A percentile compares a stretch with the other conserved stretches of the same genome.
These are phyloP conservation scores for Agriopis marginaria DNA, from an alignment of 2,888 invertebrate species.

Conservation along the genomic window DNA sequence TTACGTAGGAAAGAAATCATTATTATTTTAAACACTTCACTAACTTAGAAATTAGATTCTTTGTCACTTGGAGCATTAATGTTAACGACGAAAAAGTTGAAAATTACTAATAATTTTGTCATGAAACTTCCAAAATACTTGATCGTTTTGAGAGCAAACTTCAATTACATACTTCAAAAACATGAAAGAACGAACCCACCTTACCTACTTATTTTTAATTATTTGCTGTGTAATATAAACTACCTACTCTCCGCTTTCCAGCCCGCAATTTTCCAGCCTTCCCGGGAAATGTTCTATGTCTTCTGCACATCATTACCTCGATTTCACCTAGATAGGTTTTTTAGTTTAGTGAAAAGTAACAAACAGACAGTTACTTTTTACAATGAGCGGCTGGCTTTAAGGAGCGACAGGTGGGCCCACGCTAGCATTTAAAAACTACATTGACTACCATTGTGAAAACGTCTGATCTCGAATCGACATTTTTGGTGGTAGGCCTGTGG, in stretches of 20 bases:
- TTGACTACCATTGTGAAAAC: no score
- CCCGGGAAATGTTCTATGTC: no score
- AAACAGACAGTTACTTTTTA: no score
- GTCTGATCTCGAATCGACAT: not conserved
- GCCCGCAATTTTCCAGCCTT: no score
- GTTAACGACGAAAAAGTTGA: not conserved
- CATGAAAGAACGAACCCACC: not conserved
- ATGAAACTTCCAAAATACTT: not conserved
- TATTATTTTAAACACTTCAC: conserved; percentile 49
- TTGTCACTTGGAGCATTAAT: conserved; percentile 31
- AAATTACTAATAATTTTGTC: not conserved
- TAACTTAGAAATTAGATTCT: conserved; percentile 44
- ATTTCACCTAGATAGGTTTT: no score
- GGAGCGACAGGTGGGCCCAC: no score
- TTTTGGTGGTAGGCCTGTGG: not conserved
- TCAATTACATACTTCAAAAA: not conserved
- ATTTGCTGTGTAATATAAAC: no score
- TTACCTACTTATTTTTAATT: not conserved
- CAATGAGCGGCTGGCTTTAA: no score
- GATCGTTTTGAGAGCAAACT: not conserved
- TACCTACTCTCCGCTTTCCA: no score
- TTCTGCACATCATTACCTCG: no score
- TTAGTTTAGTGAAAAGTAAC: no score
- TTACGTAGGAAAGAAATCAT: conserved; percentile 50
- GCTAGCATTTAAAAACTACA: no score